Evolutionary conservation across 2,888 invertebrate genomes (phyloP).

Genomic region (Leucoma salicis): DNA sequence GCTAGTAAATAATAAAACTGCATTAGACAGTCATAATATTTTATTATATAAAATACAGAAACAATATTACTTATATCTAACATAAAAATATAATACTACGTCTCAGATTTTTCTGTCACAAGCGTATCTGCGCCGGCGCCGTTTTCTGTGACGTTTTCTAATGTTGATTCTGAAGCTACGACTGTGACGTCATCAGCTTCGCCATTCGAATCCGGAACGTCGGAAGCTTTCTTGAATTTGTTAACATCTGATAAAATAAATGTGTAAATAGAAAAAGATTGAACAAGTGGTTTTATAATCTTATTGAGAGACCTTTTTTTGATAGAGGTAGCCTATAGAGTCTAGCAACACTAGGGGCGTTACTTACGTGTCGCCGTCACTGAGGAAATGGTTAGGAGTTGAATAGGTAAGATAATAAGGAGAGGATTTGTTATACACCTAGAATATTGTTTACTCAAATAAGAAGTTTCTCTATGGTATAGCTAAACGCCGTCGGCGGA

Average conservation of each 20-base stretch:
- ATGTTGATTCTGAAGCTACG: constrained; percentile 9
- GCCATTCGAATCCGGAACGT: constrained; percentile 34
- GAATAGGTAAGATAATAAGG: no score
- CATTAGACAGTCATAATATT: constrained; percentile 8
- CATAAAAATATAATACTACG: constrained; percentile 10
- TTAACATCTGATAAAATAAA: constrained; percentile 83
- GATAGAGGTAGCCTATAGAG: no score
- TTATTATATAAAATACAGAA: constrained; percentile 22
- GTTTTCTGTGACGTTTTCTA: constrained; percentile 3
- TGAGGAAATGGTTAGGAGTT: no score
- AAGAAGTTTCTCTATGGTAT: no score
- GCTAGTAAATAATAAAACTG: neutral
- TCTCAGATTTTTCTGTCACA: constrained; percentile 16
- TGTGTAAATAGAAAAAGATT: no score
- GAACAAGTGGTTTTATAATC: no score
- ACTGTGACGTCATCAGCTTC: constrained; percentile 28
- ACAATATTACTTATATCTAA: constrained; percentile 19
- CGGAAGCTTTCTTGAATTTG: constrained; percentile 86
- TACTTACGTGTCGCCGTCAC: no score
- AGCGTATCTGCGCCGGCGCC: constrained; percentile 5
- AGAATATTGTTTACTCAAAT: no score
- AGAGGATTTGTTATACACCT: no score
- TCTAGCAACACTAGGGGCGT: no score
- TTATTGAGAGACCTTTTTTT: no score
- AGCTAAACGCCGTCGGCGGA: no score